phyloP scores from a whole-genome alignment of 2,888 invertebrate species.

The Neria commutata region DNA sequence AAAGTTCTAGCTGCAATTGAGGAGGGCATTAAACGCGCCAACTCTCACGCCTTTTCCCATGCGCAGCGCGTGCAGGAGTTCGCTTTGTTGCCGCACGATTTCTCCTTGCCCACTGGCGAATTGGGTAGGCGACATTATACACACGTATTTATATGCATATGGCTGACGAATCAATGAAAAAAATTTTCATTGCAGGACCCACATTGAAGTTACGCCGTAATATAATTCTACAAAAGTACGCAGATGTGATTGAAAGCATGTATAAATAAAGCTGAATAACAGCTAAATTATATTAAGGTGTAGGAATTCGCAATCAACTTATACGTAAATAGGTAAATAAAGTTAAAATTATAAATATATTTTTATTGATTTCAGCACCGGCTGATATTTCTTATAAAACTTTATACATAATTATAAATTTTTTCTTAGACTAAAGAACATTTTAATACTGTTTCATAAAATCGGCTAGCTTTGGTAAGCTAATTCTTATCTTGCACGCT shows the following conservation, averaged over 20 bases:
- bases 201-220: conserved; percentile 85
- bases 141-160: not conserved
- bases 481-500: too few species aligned
- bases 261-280: too few species aligned
- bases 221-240: conserved; percentile 77
- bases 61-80: conserved; percentile 90
- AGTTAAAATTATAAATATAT: too few species aligned
- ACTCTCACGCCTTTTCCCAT: conserved; percentile 79
- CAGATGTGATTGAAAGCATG: conserved; percentile 61
- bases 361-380: too few species aligned
- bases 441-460: too few species aligned
- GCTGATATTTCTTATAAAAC: too few species aligned
- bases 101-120: conserved; percentile 85
- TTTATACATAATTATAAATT: too few species aligned
- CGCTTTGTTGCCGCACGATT: conserved; percentile 80
- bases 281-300: conserved; percentile 1
- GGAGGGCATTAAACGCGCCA: conserved; percentile 76
- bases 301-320: too few species aligned
- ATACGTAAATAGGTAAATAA: too few species aligned
- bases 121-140: conserved; percentile 58
- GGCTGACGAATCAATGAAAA: not conserved
- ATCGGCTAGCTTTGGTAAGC: too few species aligned
- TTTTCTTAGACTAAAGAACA: too few species aligned
- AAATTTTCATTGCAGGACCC: conserved; percentile 67
- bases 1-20: conserved; percentile 72